phyloP scores from a whole-genome alignment of 2,888 invertebrate genomes.

The Noctua janthe region DNA sequence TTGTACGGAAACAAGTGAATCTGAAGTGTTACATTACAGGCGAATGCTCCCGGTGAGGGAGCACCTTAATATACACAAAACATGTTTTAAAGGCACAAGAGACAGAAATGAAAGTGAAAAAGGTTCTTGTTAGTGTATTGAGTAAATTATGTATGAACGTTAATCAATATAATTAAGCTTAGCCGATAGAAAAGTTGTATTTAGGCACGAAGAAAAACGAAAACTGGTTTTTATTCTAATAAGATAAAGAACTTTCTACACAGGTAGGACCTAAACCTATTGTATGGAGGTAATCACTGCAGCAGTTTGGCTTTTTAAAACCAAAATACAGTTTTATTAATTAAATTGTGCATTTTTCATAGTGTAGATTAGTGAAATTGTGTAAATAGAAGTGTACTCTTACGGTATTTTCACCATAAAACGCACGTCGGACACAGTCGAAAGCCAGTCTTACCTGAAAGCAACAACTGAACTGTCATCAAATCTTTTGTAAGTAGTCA shows the following conservation, averaged over 20 bases:
- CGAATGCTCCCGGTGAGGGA: too few species aligned
- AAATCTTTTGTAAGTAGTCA: not conserved
- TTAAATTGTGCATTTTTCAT: conserved; percentile 29
- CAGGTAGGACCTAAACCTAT: conserved; percentile 14
- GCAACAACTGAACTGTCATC: not conserved
- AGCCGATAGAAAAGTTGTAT: conserved; percentile 41
- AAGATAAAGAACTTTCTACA: conserved; percentile 6
- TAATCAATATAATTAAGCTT: conserved; percentile 51
- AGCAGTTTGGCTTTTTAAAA: conserved; percentile 7
- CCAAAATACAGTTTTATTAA: conserved; percentile 14
- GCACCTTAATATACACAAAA: not conserved
- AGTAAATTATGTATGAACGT: conserved; percentile 51
- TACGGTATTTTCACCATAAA: not conserved
- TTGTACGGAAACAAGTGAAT: too few species aligned
- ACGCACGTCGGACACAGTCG: not conserved
- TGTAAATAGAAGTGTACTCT: conserved; percentile 42
- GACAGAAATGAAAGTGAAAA: conserved; percentile 19
- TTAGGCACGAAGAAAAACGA: conserved; percentile 25
- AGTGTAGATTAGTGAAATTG: conserved; percentile 29
- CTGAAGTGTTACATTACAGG: too few species aligned
- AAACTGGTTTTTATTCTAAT: conserved; percentile 15
- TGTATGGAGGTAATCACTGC: conserved; percentile 14
- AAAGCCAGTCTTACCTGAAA: not conserved
- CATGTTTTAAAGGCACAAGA: conserved; percentile 20
- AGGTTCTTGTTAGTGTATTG: conserved; percentile 36